phyloP scores from a whole-genome alignment of 1,140 invertebrate species.

The Eurosta solidaginis region DNA sequence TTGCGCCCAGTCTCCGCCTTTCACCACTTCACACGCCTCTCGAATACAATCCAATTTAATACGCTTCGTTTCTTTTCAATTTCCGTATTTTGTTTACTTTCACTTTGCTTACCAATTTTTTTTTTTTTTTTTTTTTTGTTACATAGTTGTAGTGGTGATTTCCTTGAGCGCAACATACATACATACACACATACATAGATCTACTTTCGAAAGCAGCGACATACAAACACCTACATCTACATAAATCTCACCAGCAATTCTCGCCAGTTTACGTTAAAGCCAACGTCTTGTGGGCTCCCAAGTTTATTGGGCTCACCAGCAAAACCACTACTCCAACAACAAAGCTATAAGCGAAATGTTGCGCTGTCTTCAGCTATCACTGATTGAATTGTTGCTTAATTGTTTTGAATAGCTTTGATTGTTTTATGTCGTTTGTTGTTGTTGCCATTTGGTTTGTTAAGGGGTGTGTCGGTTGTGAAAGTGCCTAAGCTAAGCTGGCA shows the following conservation, averaged over 20 bases:
- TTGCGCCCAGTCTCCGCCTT: too few relatives aligned
- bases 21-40: too few relatives aligned
- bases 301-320: not conserved
- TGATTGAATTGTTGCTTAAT: not conserved
- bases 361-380: not conserved
- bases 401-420: not conserved
- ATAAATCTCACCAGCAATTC: too few relatives aligned
- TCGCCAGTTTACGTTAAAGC: not conserved
- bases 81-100: not conserved
- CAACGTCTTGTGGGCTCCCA: not conserved
- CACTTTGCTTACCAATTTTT: not conserved
- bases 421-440: not conserved
- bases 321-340: not conserved
- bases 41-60: constrained; percentile 7
- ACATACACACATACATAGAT: too few relatives aligned
- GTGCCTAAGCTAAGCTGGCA: not conserved
- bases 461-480: not conserved
- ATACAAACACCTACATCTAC: too few relatives aligned
- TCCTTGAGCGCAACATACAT: too few relatives aligned
- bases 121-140: not conserved
- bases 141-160: too few relatives aligned
- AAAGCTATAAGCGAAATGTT: not conserved
- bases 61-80: not conserved
- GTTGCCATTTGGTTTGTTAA: not conserved
- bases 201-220: too few relatives aligned